A percentile compares a stretch with the other conserved stretches of the same genome.
Evolutionary conservation across 2,888 invertebrate genomes (phyloP).

Genomic region (Lochmaea capreae): DNA sequence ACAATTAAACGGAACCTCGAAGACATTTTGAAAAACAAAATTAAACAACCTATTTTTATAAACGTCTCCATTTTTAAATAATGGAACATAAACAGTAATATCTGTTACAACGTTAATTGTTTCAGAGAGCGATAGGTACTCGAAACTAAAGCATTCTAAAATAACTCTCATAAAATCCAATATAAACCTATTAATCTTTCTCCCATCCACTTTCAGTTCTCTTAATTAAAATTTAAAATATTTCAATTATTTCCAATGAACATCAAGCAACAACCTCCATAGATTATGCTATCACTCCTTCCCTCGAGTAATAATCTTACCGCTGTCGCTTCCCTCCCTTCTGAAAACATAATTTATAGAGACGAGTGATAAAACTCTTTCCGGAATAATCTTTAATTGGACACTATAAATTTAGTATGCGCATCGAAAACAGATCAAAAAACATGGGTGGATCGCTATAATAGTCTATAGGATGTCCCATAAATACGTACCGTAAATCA

Average conservation of each 20-base stretch:
- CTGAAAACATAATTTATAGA: constrained; percentile 35
- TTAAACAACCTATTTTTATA: neutral
- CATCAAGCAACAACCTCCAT: constrained; percentile 26
- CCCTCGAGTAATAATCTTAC: constrained; percentile 34
- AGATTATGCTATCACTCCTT: constrained; percentile 28
- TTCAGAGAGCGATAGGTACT: constrained; percentile 7
- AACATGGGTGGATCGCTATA: constrained; percentile 14
- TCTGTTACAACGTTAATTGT: constrained; percentile 7
- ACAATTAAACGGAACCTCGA: neutral
- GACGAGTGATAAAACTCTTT: constrained; percentile 39
- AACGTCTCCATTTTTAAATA: neutral
- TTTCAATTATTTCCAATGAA: constrained; percentile 34
- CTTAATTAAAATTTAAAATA: constrained; percentile 36
- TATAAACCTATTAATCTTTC: constrained; percentile 30
- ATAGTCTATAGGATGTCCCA: neutral
- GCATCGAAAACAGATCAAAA: constrained; percentile 38
- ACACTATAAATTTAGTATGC: constrained; percentile 42
- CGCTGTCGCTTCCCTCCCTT: constrained; percentile 11
- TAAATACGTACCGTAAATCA: too few species aligned
- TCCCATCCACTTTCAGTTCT: constrained; percentile 11
- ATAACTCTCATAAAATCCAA: constrained; percentile 19
- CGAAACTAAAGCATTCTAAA: constrained; percentile 9
- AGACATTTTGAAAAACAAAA: neutral
- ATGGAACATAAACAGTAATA: constrained; percentile 14
- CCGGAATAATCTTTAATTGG: constrained; percentile 39